These are phyloP conservation scores for Polyommatus iphigenia DNA, from an alignment of 2,888 invertebrate genomes.

Conservation along the genomic window DNA sequence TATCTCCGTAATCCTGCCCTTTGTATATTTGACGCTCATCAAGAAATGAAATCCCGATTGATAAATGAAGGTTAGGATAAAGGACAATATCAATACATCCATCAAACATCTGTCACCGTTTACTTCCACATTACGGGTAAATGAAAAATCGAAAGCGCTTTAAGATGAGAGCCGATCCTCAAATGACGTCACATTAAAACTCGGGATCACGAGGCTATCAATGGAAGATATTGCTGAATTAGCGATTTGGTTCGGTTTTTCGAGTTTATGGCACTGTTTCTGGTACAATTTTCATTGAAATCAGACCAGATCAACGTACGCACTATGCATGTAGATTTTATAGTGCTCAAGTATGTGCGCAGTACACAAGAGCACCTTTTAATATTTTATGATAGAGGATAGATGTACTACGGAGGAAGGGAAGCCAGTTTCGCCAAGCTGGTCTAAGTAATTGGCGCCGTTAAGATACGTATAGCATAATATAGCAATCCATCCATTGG, in stretches of 20 bases:
- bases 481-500: no score
- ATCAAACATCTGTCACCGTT: conserved; percentile 24
- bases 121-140: background rate
- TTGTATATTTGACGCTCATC: background rate
- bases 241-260: background rate
- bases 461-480: no score
- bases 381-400: no score
- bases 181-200: conserved; percentile 54
- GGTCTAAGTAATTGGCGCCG: no score
- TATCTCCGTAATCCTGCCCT: background rate
- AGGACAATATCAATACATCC: conserved; percentile 19
- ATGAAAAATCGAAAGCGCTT: conserved; percentile 27
- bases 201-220: conserved; percentile 7
- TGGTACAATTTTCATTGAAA: no score
- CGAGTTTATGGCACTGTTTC: background rate
- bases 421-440: no score
- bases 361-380: no score
- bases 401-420: no score
- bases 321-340: no score
- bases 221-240: background rate
- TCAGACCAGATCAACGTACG: no score
- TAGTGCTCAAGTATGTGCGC: no score
- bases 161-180: conserved; percentile 18
- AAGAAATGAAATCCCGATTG: background rate
- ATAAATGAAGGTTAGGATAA: background rate